A percentile compares a stretch with the other conserved stretches of the same genome.
Conservation (phyloP, 2,113 vertebrate genomes). For the Eurypyga helias region DNA sequence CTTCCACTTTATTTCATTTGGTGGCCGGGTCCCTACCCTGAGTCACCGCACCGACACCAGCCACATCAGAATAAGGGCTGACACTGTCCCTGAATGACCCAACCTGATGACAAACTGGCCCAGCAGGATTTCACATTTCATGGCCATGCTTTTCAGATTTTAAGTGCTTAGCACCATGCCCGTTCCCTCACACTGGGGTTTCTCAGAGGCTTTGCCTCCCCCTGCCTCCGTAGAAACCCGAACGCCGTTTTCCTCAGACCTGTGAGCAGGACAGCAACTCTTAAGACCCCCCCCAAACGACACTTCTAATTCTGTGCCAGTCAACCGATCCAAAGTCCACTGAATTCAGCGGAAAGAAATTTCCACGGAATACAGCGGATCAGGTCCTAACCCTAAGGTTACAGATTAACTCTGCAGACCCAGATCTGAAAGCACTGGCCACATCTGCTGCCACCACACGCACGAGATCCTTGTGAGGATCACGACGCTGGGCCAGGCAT, state of each 20-base stretch:
- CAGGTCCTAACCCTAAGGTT: background rate
- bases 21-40: background rate
- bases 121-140: background rate
- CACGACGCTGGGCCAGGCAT: background rate
- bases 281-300: background rate
- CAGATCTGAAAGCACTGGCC: background rate
- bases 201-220: background rate
- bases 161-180: background rate
- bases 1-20: background rate
- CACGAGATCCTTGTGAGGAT: background rate
- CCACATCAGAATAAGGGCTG: background rate
- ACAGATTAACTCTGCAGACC: background rate
- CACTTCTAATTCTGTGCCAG: background rate
- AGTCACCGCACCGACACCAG: background rate
- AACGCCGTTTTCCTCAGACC: background rate
- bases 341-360: background rate
- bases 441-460: background rate
- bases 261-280: background rate
- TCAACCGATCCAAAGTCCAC: background rate
- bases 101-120: background rate
- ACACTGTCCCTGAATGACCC: rapidly evolving
- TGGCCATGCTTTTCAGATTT: background rate
- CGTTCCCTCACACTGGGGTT: background rate
- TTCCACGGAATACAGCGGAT: background rate
- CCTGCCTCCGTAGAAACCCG: background rate